Evolutionary conservation across 2,888 invertebrate genomes (phyloP).

Genomic region (Microplitis deprimator): DNA sequence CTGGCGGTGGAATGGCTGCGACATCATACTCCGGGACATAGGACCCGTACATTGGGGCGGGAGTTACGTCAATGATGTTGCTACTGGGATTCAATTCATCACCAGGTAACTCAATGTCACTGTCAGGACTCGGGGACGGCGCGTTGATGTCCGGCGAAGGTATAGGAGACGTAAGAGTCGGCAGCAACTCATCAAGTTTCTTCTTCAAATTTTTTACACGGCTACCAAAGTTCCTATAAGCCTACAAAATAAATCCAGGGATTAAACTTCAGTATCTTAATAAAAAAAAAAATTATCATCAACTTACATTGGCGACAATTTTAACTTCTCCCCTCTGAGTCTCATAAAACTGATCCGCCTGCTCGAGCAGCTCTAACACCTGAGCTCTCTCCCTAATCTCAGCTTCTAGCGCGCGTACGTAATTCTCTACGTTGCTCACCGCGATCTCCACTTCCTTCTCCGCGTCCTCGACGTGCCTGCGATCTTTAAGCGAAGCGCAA

Average conservation of each 20-base stretch:
- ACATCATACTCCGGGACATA: constrained; percentile 68
- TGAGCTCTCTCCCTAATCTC: constrained; percentile 87
- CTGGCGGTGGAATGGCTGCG: constrained; percentile 62
- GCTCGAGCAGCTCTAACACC: constrained; percentile 83
- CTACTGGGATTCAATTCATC: constrained; percentile 66
- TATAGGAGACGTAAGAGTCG: constrained; percentile 78
- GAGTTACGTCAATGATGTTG: constrained; percentile 63
- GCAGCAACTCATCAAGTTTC: constrained; percentile 86
- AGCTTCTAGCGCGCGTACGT: constrained; percentile 84
- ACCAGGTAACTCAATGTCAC: constrained; percentile 83
- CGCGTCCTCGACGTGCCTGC: constrained; percentile 88
- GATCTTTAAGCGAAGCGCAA: constrained; percentile 87
- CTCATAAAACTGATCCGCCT: constrained; percentile 89
- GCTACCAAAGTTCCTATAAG: constrained; percentile 93
- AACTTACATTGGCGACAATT: constrained; percentile 93
- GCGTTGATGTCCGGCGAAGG: constrained; percentile 77
- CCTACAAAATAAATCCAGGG: constrained; percentile 74
- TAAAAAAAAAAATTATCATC: neutral
- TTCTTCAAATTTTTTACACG: constrained; percentile 89
- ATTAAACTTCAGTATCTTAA: neutral
- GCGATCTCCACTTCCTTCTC: constrained; percentile 90
- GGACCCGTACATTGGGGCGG: constrained; percentile 67
- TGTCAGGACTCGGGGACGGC: constrained; percentile 86
- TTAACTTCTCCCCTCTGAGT: constrained; percentile 95
- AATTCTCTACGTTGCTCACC: constrained; percentile 83